Evolutionary conservation across 2,113 vertebrate species (phyloP), one percentile per base, ranked within the genome.

Genomic region (Tragelaphus strepsiceros): DNA sequence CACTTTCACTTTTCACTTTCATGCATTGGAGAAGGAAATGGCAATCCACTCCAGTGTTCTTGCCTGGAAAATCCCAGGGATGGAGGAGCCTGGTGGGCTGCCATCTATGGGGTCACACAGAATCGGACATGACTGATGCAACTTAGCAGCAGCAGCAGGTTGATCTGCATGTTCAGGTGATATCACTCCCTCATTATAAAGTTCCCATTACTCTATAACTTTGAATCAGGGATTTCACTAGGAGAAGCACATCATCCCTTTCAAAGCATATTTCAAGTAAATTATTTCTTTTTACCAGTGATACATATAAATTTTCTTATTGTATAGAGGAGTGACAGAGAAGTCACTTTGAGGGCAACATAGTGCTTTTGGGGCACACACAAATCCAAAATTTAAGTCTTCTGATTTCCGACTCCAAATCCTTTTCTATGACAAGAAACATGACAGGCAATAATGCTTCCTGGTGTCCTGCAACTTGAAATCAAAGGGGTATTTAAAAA

Each of bases 401-500:
- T 35, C 49, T 24, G 35, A 91, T 71, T 87, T 53, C 19, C 24
- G 53, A 85, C 26, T 67, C 32, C 14, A 78, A 89, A 90, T 35
- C 51, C 84, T 82, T 62, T 77, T 85, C 53, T 91, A n/a, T 35
- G 74, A 24, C n/a, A 85, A 82, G 84, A 61, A 82, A 88, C 53
- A 53, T 61, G 13, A 59, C 11, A 80, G 82, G 32, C 43, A 67
- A 81, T 58, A 80, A 67, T 28, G 51, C n/a, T 90, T 86, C n/a
- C 39, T 89, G 9, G 24, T 39, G 16, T 86, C 51, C 59, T 87
- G 43, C 26, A 53, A 39, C 91, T 87, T 94, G 59, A 54, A 87
- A 82, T 91, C 59, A 82, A 82, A 82, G 8, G 82, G 74, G 21
- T 90, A 58, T 78, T 67, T 86, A 87, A 32, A 87, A 86, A 67